Conservation (phyloP, 1,140 invertebrate genomes). For the Brachionus asplanchnoidis region DNA sequence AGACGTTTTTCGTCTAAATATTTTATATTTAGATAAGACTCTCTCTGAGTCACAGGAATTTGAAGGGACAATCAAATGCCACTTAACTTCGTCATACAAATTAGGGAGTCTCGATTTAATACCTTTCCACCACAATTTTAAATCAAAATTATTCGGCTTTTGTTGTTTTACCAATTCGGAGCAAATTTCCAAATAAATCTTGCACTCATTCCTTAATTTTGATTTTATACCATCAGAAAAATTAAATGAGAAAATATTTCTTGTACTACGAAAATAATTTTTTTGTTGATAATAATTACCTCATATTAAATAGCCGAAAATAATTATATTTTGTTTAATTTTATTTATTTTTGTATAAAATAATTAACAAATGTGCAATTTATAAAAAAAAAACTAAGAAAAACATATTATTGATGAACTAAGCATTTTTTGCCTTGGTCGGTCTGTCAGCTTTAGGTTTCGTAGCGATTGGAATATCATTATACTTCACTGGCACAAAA, state of each 20-base stretch:
- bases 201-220: no score
- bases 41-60: no score
- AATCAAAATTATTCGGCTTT: no score
- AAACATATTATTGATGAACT: background rate
- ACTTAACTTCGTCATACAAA: no score
- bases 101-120: no score
- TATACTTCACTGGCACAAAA: background rate
- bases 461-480: background rate
- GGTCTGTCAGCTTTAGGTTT: background rate
- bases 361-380: background rate
- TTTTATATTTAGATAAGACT: no score
- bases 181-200: no score
- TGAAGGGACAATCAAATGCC: no score
- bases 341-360: background rate
- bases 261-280: background rate
- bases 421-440: background rate
- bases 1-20: no score
- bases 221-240: no score
- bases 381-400: background rate
- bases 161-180: no score
- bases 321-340: background rate
- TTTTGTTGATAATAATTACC: background rate
- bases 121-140: no score
- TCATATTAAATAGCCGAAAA: background rate
- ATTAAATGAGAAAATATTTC: conserved; percentile 1